These are phyloP conservation scores for Furcula furcula DNA, from an alignment of 2,888 invertebrate genomes.

Conservation along the genomic window DNA sequence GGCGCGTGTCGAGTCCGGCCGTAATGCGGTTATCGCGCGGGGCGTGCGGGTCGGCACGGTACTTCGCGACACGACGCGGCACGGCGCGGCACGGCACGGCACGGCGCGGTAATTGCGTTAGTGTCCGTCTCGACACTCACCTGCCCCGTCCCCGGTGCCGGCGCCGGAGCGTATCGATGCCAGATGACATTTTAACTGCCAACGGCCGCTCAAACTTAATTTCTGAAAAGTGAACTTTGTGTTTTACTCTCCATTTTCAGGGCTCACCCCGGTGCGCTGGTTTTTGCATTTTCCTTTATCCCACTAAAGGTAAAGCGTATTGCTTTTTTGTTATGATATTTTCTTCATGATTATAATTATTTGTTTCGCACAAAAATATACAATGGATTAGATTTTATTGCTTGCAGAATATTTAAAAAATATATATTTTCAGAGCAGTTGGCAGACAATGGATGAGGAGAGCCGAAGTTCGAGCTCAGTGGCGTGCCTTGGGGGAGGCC, in stretches of 20 bases:
- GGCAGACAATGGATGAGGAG: no score
- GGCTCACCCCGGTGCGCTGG: not conserved
- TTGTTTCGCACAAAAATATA: no score
- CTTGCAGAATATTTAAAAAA: no score
- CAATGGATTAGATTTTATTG: no score
- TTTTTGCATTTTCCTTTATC: not conserved
- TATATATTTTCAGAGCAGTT: no score
- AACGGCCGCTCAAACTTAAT: not conserved
- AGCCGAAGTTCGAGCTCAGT: no score
- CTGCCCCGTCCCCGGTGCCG: constrained; percentile 7
- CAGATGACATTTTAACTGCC: constrained; percentile 5
- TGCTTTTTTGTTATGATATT: no score
- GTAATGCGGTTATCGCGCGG: constrained; percentile 13
- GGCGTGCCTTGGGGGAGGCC: no score
- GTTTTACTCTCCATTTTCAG: not conserved
- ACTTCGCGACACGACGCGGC: constrained; percentile 7
- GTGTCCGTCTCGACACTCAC: constrained; percentile 21
- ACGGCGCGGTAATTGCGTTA: constrained; percentile 31
- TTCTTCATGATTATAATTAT: no score
- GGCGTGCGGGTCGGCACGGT: constrained; percentile 1
- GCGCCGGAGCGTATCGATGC: constrained; percentile 2
- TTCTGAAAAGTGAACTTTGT: not conserved
- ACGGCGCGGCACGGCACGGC: constrained; percentile 5
- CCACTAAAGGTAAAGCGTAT: no score
- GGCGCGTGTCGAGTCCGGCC: not conserved